Evolutionary conservation across 2,113 vertebrate genomes (phyloP).

Genomic region (Eonycteris spelaea): DNA sequence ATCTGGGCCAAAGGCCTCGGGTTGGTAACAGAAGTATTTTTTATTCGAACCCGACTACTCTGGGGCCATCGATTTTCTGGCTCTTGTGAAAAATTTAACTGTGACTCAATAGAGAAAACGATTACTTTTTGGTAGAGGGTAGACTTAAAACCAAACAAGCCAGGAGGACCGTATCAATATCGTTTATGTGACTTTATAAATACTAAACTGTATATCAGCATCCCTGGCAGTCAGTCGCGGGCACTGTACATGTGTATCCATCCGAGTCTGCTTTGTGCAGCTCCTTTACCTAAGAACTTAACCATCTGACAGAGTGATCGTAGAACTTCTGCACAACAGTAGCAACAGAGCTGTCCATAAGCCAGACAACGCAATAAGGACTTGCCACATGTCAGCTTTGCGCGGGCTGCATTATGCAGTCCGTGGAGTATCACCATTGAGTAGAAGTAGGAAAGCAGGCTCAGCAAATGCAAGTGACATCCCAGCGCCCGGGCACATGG

Average conservation of each 20-base stretch:
- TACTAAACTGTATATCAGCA: neutral
- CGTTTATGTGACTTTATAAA: neutral
- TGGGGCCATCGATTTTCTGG: conserved; percentile 21
- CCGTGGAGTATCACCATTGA: neutral
- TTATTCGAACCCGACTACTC: conserved; percentile 59
- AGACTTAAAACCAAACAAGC: neutral
- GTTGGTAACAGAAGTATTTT: conserved; percentile 57
- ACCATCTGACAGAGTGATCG: neutral
- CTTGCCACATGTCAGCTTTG: neutral
- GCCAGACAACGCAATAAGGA: neutral
- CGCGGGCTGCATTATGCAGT: neutral
- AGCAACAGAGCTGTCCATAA: neutral
- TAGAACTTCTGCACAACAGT: neutral
- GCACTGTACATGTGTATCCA: neutral
- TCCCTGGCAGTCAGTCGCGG: neutral
- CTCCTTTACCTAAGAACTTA: neutral
- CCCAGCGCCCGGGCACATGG: neutral
- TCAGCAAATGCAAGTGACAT: neutral
- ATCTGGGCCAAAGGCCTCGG: conserved; percentile 26
- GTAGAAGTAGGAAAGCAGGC: neutral
- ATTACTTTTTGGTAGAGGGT: neutral
- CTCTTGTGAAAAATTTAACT: neutral
- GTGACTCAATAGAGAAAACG: neutral
- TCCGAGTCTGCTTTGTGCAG: neutral
- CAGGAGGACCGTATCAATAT: neutral